phyloP scores from a whole-genome alignment of 2,888 invertebrate genomes.

The Synergus japonicus region DNA sequence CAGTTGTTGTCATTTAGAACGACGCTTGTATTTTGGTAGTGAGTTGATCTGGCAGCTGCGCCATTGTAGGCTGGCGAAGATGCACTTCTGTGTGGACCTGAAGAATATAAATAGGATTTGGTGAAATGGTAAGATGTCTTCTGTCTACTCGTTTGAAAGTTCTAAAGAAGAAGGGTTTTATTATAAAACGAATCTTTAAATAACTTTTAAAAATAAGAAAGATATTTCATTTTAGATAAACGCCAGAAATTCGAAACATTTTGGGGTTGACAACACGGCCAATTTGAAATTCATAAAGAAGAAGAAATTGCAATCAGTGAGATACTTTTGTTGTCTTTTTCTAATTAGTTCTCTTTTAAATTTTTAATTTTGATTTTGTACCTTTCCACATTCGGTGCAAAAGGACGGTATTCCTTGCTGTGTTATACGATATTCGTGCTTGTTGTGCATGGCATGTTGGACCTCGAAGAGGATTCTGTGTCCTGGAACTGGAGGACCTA shows the following conservation, averaged over 20 bases:
- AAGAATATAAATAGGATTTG: slow-evolving; percentile 20
- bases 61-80: slow-evolving; percentile 65
- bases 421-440: slow-evolving; percentile 75
- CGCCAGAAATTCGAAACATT: no score
- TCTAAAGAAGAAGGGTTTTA: no score
- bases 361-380: slow-evolving; percentile 41
- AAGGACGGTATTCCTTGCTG: slow-evolving; percentile 75
- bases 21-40: slow-evolving; percentile 74
- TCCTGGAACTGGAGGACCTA: slow-evolving; percentile 66
- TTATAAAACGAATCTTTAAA: no score
- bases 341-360: neutral
- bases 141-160: neutral
- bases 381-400: slow-evolving; percentile 77
- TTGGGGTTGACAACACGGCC: no score
- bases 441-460: slow-evolving; percentile 72
- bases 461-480: slow-evolving; percentile 67
- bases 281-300: no score
- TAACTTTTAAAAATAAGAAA: no score
- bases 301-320: no score
- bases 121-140: no score
- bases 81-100: slow-evolving; percentile 71
- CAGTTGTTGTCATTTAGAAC: slow-evolving; percentile 74
- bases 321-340: neutral
- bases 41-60: slow-evolving; percentile 68
- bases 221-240: no score